Conservation (phyloP, 2,797 vertebrate genomes). For the Mergus octosetaceus region DNA sequence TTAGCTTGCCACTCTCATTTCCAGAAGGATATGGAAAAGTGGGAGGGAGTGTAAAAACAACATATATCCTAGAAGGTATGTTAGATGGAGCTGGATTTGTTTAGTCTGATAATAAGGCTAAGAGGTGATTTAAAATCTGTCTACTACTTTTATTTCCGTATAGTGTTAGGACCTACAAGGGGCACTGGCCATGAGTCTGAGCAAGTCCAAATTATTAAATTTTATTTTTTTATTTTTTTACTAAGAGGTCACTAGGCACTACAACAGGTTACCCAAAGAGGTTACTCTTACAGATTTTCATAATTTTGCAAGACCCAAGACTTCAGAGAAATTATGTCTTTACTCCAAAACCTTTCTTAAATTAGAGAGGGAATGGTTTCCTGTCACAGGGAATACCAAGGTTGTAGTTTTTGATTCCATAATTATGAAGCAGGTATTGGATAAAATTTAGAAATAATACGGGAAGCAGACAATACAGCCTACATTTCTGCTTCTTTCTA, state of each 20-base stretch:
- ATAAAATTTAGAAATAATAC: neutral
- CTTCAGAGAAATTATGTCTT: neutral
- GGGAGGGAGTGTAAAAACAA: neutral
- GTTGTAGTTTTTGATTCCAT: neutral
- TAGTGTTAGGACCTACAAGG: neutral
- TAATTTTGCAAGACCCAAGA: neutral
- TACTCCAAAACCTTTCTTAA: neutral
- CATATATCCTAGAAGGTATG: neutral
- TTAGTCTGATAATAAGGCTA: neutral
- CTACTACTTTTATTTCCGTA: neutral
- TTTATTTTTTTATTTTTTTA: neutral
- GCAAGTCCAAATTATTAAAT: neutral
- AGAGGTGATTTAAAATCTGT: neutral
- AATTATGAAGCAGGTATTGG: neutral
- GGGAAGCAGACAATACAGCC: rapidly evolving
- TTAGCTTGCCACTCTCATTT: neutral
- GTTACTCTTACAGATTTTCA: neutral
- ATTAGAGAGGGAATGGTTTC: rapidly evolving
- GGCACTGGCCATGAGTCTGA: neutral
- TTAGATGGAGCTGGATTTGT: neutral
- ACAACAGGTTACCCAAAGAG: neutral
- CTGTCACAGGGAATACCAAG: neutral
- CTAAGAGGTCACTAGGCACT: neutral
- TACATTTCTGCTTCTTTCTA: neutral
- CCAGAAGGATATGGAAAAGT: neutral